Evolutionary conservation across 2,888 invertebrate genomes (phyloP).

Genomic region (Drosophila flavopinicola): DNA sequence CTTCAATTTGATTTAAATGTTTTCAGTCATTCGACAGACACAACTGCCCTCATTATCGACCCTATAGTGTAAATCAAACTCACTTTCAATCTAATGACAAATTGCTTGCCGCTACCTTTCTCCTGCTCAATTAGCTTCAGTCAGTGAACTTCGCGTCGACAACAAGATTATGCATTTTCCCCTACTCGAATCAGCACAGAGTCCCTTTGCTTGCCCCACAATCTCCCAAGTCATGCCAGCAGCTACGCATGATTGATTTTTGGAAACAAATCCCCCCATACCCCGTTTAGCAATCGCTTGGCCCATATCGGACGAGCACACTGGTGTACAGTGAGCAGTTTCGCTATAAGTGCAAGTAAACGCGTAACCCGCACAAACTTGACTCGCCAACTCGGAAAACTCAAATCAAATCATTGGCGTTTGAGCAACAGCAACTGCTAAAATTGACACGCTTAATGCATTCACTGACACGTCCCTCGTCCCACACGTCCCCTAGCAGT

Average conservation of each 20-base stretch:
- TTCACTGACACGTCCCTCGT: slow-evolving; percentile 17
- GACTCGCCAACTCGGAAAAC: slow-evolving; percentile 45
- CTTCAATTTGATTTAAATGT: background rate
- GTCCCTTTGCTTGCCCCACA: background rate
- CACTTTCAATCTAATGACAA: slow-evolving; percentile 76
- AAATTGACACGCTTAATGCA: slow-evolving; percentile 75
- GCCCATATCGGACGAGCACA: slow-evolving; percentile 15
- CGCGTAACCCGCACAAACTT: slow-evolving; percentile 72
- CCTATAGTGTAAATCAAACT: slow-evolving; percentile 57
- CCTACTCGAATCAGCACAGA: slow-evolving; percentile 6
- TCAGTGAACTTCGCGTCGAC: slow-evolving; percentile 65
- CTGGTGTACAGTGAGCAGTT: slow-evolving; percentile 24
- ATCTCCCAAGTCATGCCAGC: background rate
- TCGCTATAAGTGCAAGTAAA: slow-evolving; percentile 45
- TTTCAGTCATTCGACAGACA: slow-evolving; percentile 1
- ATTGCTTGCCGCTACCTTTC: slow-evolving; percentile 76
- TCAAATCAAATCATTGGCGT: slow-evolving; percentile 68
- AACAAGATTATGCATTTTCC: slow-evolving; percentile 61
- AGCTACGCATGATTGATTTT: slow-evolving; percentile 59
- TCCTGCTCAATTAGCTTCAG: slow-evolving; percentile 68
- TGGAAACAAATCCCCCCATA: slow-evolving; percentile 26
- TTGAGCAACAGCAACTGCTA: slow-evolving; percentile 63
- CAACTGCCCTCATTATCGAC: slow-evolving; percentile 38
- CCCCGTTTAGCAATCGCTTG: slow-evolving; percentile 16
- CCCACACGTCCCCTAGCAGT: background rate